These are phyloP conservation scores for Vulpes vulpes DNA, from an alignment of 2,113 vertebrate genomes.

Conservation along the genomic window DNA sequence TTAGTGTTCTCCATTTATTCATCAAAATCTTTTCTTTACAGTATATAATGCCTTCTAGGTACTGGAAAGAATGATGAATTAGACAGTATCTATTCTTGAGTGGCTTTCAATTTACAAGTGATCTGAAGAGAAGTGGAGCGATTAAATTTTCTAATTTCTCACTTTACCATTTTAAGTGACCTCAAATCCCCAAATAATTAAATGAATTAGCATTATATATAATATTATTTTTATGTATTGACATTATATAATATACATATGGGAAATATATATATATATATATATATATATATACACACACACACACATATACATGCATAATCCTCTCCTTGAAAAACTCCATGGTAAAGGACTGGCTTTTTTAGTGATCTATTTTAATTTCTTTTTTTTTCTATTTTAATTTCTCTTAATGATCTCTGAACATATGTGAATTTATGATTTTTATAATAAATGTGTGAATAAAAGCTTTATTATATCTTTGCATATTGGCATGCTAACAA, in stretches of 20 bases:
- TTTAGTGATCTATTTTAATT: background rate
- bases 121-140: background rate
- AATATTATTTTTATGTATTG: background rate
- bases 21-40: background rate
- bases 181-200: background rate
- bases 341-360: background rate
- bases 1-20: background rate
- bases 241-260: background rate
- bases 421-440: background rate
- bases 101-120: background rate
- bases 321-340: background rate
- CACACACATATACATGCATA: background rate
- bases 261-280: background rate
- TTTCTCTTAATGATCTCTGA: conserved; percentile 12
- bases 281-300: background rate
- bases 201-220: background rate
- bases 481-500: background rate
- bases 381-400: background rate
- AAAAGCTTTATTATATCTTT: background rate
- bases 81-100: background rate
- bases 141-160: background rate
- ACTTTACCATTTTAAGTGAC: background rate
- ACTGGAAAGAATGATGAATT: background rate
- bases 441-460: conserved; percentile 50
- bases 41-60: background rate